These are phyloP conservation scores for Marronus borbonicus DNA, from an alignment of 2,888 invertebrate genomes.

Conservation along the genomic window DNA sequence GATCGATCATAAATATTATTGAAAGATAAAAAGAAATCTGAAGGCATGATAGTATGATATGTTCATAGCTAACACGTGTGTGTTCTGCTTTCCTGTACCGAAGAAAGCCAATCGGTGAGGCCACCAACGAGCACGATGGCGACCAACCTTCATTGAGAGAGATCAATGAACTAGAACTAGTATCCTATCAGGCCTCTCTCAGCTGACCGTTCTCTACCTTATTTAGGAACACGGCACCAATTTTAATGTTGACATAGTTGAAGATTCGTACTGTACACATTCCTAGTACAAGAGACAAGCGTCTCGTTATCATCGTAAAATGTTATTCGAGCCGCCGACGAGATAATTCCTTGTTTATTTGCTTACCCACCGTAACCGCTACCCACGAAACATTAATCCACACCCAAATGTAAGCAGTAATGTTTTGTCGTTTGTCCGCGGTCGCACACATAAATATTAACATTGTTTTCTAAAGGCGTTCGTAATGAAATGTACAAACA, in stretches of 20 bases:
- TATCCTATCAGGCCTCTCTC: conserved; percentile 49
- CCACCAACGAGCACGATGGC: conserved; percentile 56
- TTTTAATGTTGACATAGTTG: conserved; percentile 43
- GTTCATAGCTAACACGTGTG: conserved; percentile 24
- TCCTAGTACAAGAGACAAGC: conserved; percentile 4
- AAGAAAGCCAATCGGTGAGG: conserved; percentile 48
- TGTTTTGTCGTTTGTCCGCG: conserved; percentile 16
- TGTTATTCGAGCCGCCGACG: not conserved
- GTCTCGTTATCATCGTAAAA: conserved; percentile 22
- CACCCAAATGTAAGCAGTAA: conserved; percentile 16
- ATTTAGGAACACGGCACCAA: conserved; percentile 36
- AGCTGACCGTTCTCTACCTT: conserved; percentile 47
- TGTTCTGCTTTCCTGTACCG: conserved; percentile 16
- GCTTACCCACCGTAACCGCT: conserved; percentile 14
- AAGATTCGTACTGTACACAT: conserved; percentile 34
- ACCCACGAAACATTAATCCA: conserved; percentile 21
- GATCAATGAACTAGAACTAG: conserved; percentile 59
- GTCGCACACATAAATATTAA: not conserved
- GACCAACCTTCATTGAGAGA: conserved; percentile 58
- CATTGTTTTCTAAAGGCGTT: conserved; percentile 5
- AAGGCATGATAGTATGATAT: not conserved
- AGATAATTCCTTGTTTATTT: conserved; percentile 35
- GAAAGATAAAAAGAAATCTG: too few species aligned
- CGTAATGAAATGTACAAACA: conserved; percentile 10
- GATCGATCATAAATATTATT: too few species aligned